Base-by-base conservation (phyloP, 2,888 invertebrate species). In the Callinectes sapidus region DNA sequence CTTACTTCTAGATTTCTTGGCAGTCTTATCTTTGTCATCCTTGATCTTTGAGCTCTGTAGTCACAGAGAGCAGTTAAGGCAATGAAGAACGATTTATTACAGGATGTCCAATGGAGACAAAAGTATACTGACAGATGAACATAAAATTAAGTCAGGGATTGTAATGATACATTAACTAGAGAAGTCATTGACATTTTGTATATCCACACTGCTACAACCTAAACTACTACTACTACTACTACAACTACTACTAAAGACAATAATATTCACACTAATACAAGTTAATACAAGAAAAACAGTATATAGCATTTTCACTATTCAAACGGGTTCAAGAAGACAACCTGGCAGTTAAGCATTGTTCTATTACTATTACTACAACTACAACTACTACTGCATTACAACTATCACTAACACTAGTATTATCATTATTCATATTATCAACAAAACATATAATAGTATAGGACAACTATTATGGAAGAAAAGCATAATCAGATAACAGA, bases 11-110 rank as follows among this genome's bases (percentile, higher is more conserved):
- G 87, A 10, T 77, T 81, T 93, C n/a, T 48, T 90, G 77, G 71
- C 93, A 10, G 87, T 39, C 85, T 92, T 92, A 42, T 94, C 93
- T 48, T 94, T 91, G 18, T 55, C 87, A 66, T 95, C 94, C 81
- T 94, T 92, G 54, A 92, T 92, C n/a, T 91, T 94, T 92, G 94
- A 90, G 16, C 71, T 42, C 92, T 92, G 85, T 6, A 85, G 85
- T 28, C 2, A n/a, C 66, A 71, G 28, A 10, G 28, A 71, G 3
- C 71, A 71, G 10, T 71, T 28, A 71, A 71, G 71, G 71, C 23
- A 23, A 28, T 71, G 18, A 61, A 61, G 3, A 16, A 61, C 23
- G 61, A 61, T 61, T 61, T 61, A 18, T 23, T 23, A 61, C 61
- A 23, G 61, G 23, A 61, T 61, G 61, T 61, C 61, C 1, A 61